Evolutionary conservation across 2,888 invertebrate genomes (phyloP).

Genomic region (Caenorhabditis sp.): DNA sequence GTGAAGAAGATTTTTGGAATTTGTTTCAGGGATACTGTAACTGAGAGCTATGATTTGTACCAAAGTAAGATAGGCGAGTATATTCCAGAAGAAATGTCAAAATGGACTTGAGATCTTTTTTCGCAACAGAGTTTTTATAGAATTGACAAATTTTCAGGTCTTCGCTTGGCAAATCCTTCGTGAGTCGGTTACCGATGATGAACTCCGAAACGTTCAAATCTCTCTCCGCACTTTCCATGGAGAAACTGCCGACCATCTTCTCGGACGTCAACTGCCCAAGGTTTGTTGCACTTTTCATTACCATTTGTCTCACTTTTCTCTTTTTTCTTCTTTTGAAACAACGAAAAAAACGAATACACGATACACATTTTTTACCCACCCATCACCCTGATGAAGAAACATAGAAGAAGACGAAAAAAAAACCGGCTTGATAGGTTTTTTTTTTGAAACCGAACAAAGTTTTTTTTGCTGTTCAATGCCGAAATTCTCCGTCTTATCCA

Average conservation of each 20-base stretch:
- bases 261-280: slow-evolving; percentile 81
- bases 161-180: slow-evolving; percentile 83
- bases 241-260: slow-evolving; percentile 81
- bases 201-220: slow-evolving; percentile 82
- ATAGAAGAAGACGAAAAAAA: not conserved
- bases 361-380: slow-evolving; percentile 12
- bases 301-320: slow-evolving; percentile 1
- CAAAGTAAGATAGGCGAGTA: too few species aligned
- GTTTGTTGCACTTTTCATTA: slow-evolving; percentile 68
- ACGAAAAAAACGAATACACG: slow-evolving; percentile 3
- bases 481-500: slow-evolving; percentile 2
- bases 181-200: slow-evolving; percentile 83
- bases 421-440: slow-evolving; percentile 40
- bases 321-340: slow-evolving; percentile 9
- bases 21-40: too few species aligned
- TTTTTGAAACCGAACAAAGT: slow-evolving; percentile 36
- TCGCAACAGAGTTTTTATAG: too few species aligned
- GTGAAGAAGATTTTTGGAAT: not conserved
- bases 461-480: slow-evolving; percentile 22
- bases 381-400: not conserved
- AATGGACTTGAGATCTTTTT: too few species aligned
- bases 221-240: slow-evolving; percentile 82
- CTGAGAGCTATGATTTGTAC: too few species aligned
- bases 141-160: too few species aligned
- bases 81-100: too few species aligned